phyloP scores from a whole-genome alignment of 2,888 invertebrate species.

The Callimorpha dominula region DNA sequence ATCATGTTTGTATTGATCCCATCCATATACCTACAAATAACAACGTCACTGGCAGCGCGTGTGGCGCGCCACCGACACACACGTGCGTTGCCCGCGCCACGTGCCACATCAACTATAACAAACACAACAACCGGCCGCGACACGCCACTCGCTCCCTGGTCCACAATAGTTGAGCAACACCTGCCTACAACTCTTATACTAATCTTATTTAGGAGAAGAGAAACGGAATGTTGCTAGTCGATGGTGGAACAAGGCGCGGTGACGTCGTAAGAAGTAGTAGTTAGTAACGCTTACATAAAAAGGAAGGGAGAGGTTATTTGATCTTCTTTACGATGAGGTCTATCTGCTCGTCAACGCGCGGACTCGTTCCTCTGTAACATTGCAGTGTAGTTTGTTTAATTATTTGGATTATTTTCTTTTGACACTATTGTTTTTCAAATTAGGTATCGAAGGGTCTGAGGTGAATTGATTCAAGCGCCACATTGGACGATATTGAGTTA shows the following conservation, averaged over 20 bases:
- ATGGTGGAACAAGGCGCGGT: not conserved
- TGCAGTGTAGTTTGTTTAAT: not conserved
- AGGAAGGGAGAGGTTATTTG: conserved; percentile 56
- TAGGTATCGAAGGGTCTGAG: too few relatives aligned
- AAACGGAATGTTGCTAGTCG: too few relatives aligned
- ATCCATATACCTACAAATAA: not conserved
- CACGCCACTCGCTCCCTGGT: not conserved
- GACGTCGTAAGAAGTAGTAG: not conserved
- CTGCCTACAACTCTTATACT: not conserved
- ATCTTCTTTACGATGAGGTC: conserved; percentile 90
- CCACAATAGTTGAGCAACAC: not conserved
- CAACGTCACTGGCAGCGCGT: too few relatives aligned
- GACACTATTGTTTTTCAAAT: too few relatives aligned
- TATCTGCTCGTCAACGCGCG: conserved; percentile 93
- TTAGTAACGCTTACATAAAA: not conserved
- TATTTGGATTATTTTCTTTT: too few relatives aligned
- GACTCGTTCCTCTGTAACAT: conserved; percentile 88
- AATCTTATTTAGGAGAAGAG: not conserved
- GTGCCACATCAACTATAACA: too few relatives aligned
- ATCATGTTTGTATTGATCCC: not conserved
- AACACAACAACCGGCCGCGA: too few relatives aligned
- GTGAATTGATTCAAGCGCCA: too few relatives aligned
- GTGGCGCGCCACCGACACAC: too few relatives aligned
- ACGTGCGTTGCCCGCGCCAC: too few relatives aligned
- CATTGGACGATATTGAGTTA: too few relatives aligned